phyloP scores from a whole-genome alignment of 2,888 invertebrate genomes.

The Epistrophe grossulariae region DNA sequence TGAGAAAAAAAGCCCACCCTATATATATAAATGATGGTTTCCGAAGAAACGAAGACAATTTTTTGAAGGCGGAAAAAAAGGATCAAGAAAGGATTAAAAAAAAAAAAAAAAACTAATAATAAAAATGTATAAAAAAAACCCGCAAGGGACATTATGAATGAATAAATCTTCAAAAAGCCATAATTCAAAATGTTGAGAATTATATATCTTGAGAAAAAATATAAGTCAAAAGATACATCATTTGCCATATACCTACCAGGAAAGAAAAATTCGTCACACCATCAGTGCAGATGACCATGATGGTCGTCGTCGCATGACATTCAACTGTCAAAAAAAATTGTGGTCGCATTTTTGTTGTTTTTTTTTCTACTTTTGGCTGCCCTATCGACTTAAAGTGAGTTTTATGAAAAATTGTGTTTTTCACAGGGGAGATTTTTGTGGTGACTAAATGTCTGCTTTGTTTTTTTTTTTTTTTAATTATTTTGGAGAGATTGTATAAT shows the following conservation, averaged over 20 bases:
- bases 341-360: conserved; percentile 37
- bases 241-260: conserved; percentile 15
- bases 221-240: not conserved
- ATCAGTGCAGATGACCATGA: conserved; percentile 17
- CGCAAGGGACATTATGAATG: conserved; percentile 73
- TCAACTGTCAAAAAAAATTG: conserved; percentile 67
- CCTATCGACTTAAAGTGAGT: conserved; percentile 13
- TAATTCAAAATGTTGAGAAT: conserved; percentile 61
- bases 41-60: conserved; percentile 39
- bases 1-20: conserved; percentile 11
- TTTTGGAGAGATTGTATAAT: conserved; percentile 24
- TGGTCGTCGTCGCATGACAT: conserved; percentile 62
- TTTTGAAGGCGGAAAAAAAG: conserved; percentile 36
- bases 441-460: not conserved
- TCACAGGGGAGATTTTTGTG: conserved; percentile 27
- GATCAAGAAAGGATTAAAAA: conserved; percentile 62
- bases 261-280: conserved; percentile 71
- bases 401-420: conserved; percentile 28
- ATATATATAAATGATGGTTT: conserved; percentile 22
- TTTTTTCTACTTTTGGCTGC: not conserved
- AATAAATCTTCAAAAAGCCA: conserved; percentile 74
- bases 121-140: conserved; percentile 36
- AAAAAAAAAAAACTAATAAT: conserved; percentile 8
- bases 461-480: conserved; percentile 1
- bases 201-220: too few species aligned